phyloP scores from a whole-genome alignment of 2,113 vertebrate species.

The Sphyrna mokarran region DNA sequence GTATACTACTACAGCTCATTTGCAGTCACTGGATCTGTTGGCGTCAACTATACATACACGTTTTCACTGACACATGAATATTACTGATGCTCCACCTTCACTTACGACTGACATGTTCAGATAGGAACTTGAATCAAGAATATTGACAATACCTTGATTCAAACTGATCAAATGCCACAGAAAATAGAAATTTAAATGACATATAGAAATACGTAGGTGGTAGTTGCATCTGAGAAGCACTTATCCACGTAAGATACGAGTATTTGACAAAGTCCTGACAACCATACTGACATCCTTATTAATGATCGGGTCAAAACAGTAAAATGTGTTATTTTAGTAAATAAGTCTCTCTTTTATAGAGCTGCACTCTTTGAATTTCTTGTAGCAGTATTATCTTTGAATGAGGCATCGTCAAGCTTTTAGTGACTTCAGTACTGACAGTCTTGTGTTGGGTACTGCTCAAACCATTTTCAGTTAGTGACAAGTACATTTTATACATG shows the following conservation, averaged over 20 bases:
- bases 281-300: background rate
- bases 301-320: background rate
- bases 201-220: background rate
- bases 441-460: slow-evolving; percentile 10
- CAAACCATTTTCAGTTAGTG: slow-evolving; percentile 18
- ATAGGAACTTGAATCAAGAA: background rate
- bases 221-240: background rate
- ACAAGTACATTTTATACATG: slow-evolving; percentile 7
- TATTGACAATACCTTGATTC: background rate
- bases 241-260: slow-evolving; percentile 8
- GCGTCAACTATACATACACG: background rate
- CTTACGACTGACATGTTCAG: background rate
- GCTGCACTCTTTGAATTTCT: background rate
- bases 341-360: background rate
- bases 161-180: background rate
- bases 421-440: background rate
- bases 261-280: background rate
- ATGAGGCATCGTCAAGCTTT: background rate
- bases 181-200: background rate
- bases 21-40: background rate
- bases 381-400: background rate
- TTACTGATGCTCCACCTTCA: background rate
- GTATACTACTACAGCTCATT: background rate
- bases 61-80: background rate
- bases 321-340: background rate